These are phyloP conservation scores for Drosophila nasuta DNA, from an alignment of 1,140 invertebrate species.

Conservation along the genomic window DNA sequence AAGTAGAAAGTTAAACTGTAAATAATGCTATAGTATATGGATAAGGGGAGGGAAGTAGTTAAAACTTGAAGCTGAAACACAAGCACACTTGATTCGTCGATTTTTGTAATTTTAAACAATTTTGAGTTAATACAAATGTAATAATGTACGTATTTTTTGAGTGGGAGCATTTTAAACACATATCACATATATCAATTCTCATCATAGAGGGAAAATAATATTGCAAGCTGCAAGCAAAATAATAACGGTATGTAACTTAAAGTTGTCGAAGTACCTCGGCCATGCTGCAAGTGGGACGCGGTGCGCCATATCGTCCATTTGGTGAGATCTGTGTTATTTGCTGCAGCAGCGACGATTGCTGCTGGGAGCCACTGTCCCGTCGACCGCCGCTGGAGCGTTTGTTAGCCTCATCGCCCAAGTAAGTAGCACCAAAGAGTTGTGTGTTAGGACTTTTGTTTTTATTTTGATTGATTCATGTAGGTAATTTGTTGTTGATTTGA, in stretches of 20 bases:
- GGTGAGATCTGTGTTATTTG: slow-evolving; percentile 81
- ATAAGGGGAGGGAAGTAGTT: not conserved
- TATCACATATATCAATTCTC: too few relatives aligned
- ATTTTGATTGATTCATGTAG: slow-evolving; percentile 46
- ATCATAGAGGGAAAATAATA: too few relatives aligned
- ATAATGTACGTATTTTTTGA: slow-evolving; percentile 1
- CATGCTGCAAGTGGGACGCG: slow-evolving; percentile 88
- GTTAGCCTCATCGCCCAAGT: slow-evolving; percentile 74
- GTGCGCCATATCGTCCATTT: slow-evolving; percentile 87
- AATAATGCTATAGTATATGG: not conserved
- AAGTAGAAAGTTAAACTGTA: slow-evolving; percentile 63
- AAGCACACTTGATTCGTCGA: slow-evolving; percentile 19
- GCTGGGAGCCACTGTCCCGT: slow-evolving; percentile 32
- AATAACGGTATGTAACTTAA: not conserved
- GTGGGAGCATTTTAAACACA: not conserved
- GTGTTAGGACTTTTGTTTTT: slow-evolving; percentile 78
- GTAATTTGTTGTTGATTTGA: slow-evolving; percentile 31
- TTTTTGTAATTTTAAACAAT: not conserved
- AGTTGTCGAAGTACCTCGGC: slow-evolving; percentile 86
- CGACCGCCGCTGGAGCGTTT: slow-evolving; percentile 48
- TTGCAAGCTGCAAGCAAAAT: too few relatives aligned
- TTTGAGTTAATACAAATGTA: not conserved
- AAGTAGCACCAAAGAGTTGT: slow-evolving; percentile 83
- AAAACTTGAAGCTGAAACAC: not conserved
- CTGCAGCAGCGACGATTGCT: slow-evolving; percentile 46